phyloP scores from a whole-genome alignment of 2,113 vertebrate species.

The Nesogale talazaci region DNA sequence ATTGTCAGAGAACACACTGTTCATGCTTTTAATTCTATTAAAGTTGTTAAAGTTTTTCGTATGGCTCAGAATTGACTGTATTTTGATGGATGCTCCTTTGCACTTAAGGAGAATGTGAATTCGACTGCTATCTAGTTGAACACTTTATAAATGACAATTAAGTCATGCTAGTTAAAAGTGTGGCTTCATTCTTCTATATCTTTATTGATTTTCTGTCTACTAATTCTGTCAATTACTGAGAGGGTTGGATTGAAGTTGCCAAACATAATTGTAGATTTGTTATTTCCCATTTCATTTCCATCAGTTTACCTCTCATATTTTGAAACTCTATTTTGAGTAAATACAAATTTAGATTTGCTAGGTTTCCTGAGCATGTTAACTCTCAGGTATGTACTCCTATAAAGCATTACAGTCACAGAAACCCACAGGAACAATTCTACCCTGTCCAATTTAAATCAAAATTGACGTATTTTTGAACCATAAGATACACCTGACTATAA shows the following conservation, averaged over 20 bases:
- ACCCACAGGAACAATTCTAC: too few species aligned
- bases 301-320: background rate
- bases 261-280: background rate
- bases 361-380: too few species aligned
- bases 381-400: too few species aligned
- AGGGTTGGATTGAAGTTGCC: background rate
- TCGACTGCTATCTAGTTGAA: background rate
- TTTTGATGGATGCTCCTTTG: background rate
- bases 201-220: background rate
- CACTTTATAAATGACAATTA: background rate
- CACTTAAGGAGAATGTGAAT: background rate
- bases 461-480: too few species aligned
- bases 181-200: background rate
- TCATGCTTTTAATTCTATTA: background rate
- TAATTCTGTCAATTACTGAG: background rate
- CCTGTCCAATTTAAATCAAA: too few species aligned
- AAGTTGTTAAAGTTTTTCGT: background rate
- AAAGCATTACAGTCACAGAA: too few species aligned
- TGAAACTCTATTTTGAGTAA: background rate
- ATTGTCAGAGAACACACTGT: background rate
- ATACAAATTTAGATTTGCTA: background rate
- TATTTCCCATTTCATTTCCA: background rate
- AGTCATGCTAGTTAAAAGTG: too few species aligned
- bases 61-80: background rate
- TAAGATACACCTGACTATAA: too few species aligned